Conservation (phyloP, 2,797 vertebrate genomes). For the Hippopotamyrus pictus region DNA sequence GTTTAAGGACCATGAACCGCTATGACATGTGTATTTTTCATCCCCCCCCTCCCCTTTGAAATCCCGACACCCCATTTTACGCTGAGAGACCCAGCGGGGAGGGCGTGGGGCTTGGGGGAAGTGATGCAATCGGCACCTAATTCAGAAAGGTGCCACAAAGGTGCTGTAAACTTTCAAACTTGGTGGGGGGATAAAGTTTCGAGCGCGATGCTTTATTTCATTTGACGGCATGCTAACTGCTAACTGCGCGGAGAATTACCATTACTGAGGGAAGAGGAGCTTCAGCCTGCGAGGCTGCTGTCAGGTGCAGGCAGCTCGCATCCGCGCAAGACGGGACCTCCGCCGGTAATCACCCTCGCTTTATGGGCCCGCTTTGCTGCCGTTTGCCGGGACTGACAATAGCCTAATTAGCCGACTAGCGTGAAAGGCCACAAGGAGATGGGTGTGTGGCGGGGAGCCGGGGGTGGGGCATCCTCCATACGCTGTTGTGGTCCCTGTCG, state of each 20-base stretch:
- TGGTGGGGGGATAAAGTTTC: conserved; percentile 1
- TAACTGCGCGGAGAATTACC: neutral
- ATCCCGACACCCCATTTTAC: neutral
- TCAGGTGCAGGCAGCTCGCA: neutral
- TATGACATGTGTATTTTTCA: neutral
- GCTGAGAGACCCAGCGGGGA: neutral
- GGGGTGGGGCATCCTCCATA: neutral
- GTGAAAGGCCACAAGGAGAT: neutral
- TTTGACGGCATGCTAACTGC: conserved; percentile 4
- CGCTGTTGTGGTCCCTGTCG: neutral
- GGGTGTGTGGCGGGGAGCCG: neutral
- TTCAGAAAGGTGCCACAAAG: conserved; percentile 3
- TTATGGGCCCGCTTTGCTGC: neutral
- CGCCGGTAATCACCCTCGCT: neutral
- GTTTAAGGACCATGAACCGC: conserved; percentile 11
- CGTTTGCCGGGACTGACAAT: neutral
- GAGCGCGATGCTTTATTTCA: neutral
- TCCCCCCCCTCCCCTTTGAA: neutral
- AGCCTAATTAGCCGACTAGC: conserved; percentile 3
- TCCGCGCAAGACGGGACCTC: neutral
- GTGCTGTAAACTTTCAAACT: conserved; percentile 7
- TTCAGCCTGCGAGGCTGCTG: neutral
- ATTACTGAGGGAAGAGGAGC: conserved; percentile 1
- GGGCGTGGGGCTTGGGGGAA: neutral
- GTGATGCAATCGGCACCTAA: conserved; percentile 9